Conservation (phyloP, 1,140 invertebrate genomes). For the Dendrolimus kikuchii region DNA sequence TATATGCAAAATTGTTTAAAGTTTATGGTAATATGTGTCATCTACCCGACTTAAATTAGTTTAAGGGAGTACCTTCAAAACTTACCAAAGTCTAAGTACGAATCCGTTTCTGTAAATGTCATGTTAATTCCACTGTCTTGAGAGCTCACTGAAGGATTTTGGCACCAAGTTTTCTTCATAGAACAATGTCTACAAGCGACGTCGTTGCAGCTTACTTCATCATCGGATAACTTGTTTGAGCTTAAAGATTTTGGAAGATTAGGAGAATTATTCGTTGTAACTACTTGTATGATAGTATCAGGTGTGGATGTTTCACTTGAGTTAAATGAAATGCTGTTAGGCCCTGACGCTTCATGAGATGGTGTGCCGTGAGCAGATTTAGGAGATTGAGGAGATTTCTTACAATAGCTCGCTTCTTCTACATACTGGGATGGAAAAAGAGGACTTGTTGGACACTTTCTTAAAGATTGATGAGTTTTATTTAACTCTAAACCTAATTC, state of each 20-base stretch:
- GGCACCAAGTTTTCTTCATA: slow-evolving; percentile 74
- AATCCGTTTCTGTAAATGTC: slow-evolving; percentile 80
- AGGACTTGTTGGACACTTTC: slow-evolving; percentile 68
- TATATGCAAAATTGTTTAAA: too few relatives aligned
- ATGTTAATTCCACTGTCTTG: slow-evolving; percentile 85
- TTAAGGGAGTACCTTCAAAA: slow-evolving; percentile 1
- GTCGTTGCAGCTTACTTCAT: slow-evolving; percentile 61
- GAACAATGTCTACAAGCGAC: slow-evolving; percentile 59
- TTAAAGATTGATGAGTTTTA: slow-evolving; percentile 38
- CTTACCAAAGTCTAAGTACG: slow-evolving; percentile 60
- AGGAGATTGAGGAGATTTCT: slow-evolving; percentile 49
- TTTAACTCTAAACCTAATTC: slow-evolving; percentile 58
- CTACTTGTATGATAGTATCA: slow-evolving; percentile 68
- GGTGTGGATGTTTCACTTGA: slow-evolving; percentile 70
- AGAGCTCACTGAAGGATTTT: slow-evolving; percentile 79
- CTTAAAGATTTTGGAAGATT: slow-evolving; percentile 62
- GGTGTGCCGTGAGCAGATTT: slow-evolving; percentile 61
- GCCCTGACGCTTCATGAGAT: slow-evolving; percentile 54
- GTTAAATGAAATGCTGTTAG: slow-evolving; percentile 66
- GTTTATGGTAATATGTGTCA: not conserved
- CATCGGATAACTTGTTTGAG: slow-evolving; percentile 69
- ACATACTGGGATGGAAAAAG: slow-evolving; percentile 41
- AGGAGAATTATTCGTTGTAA: slow-evolving; percentile 51
- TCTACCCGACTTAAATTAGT: not conserved
- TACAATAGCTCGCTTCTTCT: slow-evolving; percentile 31